Conservation (phyloP, 1,140 invertebrate genomes). For the Listronotus bonariensis region DNA sequence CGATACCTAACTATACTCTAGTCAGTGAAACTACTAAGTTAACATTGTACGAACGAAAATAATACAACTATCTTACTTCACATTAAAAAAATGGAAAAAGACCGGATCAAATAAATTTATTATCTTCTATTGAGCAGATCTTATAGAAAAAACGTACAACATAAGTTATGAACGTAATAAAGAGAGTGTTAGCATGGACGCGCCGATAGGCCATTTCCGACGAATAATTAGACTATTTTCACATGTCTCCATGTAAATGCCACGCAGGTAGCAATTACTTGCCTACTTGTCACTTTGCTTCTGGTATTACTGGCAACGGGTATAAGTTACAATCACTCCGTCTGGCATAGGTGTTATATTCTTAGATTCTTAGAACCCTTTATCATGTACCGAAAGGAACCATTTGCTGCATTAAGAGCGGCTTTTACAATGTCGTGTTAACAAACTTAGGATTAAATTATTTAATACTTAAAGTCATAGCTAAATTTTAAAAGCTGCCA, state of each 20-base stretch:
- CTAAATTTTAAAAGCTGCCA: too few relatives aligned
- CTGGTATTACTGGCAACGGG: constrained; percentile 6
- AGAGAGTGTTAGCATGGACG: constrained; percentile 21
- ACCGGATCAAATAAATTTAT: constrained; percentile 12
- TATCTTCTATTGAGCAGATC: constrained; percentile 6
- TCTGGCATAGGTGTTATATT: constrained; percentile 1
- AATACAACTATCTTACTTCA: too few relatives aligned
- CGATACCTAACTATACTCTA: too few relatives aligned
- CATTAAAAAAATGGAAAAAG: too few relatives aligned
- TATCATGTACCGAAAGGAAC: neutral
- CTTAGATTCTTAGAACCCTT: constrained; percentile 8
- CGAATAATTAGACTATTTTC: constrained; percentile 33
- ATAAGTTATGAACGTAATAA: constrained; percentile 25
- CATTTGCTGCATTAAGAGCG: too few relatives aligned
- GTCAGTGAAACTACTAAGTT: too few relatives aligned
- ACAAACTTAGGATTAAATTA: too few relatives aligned
- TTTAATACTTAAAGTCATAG: too few relatives aligned
- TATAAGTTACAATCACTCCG: constrained; percentile 13
- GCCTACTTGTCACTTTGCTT: constrained; percentile 11
- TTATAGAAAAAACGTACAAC: constrained; percentile 6
- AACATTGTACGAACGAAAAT: too few relatives aligned
- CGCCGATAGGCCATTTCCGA: constrained; percentile 29
- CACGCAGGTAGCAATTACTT: constrained; percentile 16
- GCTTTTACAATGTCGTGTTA: too few relatives aligned
- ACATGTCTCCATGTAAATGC: constrained; percentile 29